Conservation (phyloP, 2,888 invertebrate genomes). For the Omphaloscelis lunosa region DNA sequence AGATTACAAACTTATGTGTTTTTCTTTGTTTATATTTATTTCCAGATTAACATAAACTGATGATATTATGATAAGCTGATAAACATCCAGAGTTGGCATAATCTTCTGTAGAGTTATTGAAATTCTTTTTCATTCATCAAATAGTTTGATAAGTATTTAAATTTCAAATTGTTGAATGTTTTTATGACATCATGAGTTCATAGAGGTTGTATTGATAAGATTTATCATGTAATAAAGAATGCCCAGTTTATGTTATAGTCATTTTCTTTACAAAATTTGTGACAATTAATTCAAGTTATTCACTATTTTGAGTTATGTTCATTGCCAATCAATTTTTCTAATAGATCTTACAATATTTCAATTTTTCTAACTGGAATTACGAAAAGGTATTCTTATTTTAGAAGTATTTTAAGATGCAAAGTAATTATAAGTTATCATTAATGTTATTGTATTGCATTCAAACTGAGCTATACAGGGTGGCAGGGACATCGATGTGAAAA, state of each 20-base stretch:
- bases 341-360: background rate
- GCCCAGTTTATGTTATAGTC: background rate
- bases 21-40: conserved; percentile 2
- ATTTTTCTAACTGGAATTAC: background rate
- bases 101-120: background rate
- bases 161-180: conserved; percentile 15
- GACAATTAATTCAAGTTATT: background rate
- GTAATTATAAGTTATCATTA: background rate
- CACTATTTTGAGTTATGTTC: background rate
- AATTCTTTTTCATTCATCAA: background rate
- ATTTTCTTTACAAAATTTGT: conserved; percentile 8
- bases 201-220: conserved; percentile 40
- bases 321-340: background rate
- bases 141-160: background rate
- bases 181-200: conserved; percentile 33
- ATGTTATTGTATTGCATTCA: background rate
- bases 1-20: background rate
- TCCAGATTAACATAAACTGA: conserved; percentile 11
- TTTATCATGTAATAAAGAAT: conserved; percentile 9
- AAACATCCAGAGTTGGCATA: background rate
- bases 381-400: background rate
- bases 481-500: too few species aligned
- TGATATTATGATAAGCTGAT: background rate
- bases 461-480: too few species aligned
- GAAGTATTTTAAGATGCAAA: background rate